Conservation (phyloP, 2,113 vertebrate genomes). For the Cacatua alba region DNA sequence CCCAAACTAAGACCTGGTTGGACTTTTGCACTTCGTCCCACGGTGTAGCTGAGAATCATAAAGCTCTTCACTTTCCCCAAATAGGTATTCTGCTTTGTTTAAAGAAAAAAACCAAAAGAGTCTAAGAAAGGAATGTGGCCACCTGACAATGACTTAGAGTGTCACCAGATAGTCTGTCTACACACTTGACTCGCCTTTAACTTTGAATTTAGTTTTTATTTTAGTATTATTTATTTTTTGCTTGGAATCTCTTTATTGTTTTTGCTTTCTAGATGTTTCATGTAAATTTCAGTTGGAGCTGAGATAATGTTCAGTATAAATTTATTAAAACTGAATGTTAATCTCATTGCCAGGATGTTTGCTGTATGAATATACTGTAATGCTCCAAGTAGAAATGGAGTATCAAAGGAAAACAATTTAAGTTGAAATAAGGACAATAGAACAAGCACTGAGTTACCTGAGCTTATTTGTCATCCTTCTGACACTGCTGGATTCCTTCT, state of each 20-base stretch:
- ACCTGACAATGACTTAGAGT: neutral
- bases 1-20: constrained; percentile 70
- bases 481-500: neutral
- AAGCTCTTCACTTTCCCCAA: constrained; percentile 61
- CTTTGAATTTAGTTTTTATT: neutral
- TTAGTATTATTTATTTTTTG: neutral
- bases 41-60: constrained; percentile 32
- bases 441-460: neutral
- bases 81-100: constrained; percentile 76
- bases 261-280: neutral
- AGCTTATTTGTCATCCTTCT: neutral
- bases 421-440: neutral
- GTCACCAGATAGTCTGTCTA: neutral
- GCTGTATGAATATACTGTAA: neutral
- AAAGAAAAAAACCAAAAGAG: neutral
- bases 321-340: neutral
- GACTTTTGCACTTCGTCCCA: constrained; percentile 59
- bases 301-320: neutral
- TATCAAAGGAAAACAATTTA: neutral
- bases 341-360: neutral
- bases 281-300: neutral
- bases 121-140: neutral
- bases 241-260: neutral
- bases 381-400: neutral
- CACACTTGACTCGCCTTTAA: neutral